Evolutionary conservation across 2,113 vertebrate genomes (phyloP).

Genomic region (Cromileptes altivelis): DNA sequence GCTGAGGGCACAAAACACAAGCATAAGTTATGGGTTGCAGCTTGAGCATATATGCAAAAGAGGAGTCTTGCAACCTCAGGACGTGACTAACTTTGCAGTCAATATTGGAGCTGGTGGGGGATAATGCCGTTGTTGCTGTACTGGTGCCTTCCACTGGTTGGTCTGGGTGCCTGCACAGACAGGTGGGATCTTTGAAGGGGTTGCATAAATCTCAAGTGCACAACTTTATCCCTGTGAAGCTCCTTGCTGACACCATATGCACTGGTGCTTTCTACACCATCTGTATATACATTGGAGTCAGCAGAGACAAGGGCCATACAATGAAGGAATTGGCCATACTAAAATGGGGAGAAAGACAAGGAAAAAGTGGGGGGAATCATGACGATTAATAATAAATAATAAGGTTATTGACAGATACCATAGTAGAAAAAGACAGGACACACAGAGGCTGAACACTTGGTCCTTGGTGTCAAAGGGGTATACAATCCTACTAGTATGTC

Average conservation of each 20-base stretch:
- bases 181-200: not conserved
- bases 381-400: too few relatives aligned
- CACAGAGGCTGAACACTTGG: not conserved
- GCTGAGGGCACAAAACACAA: not conserved
- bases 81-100: not conserved
- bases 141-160: slow-evolving; percentile 4
- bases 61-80: not conserved
- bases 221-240: not conserved
- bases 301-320: not conserved
- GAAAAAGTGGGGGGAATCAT: too few relatives aligned
- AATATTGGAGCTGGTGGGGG: not conserved
- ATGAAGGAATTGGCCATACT: not conserved
- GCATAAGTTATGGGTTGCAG: not conserved
- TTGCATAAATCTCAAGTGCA: not conserved
- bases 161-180: slow-evolving; percentile 7
- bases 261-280: not conserved
- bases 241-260: not conserved
- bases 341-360: not conserved
- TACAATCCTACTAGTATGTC: not conserved
- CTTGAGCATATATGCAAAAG: not conserved
- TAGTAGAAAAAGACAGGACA: not conserved
- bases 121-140: not conserved
- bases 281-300: not conserved
- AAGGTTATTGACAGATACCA: not conserved
- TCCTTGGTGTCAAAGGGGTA: not conserved